These are phyloP conservation scores for Phyllotis vaccarum DNA, from an alignment of 2,797 vertebrate genomes.

Conservation along the genomic window DNA sequence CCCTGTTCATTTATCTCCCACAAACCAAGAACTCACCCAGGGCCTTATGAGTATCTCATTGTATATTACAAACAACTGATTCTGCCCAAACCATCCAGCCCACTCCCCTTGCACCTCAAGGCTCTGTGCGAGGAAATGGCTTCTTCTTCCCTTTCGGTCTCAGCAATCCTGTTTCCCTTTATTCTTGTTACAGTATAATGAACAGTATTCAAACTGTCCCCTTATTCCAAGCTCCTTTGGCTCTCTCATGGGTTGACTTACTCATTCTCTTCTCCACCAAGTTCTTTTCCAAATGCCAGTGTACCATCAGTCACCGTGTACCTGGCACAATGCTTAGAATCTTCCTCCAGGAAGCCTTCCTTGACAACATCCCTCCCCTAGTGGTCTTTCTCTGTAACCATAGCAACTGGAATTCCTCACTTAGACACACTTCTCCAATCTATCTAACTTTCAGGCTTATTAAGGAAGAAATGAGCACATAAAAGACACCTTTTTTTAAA, in stretches of 20 bases:
- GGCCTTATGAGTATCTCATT: background rate
- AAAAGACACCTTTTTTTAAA: background rate
- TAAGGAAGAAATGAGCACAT: background rate
- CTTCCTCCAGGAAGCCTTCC: conserved; percentile 6
- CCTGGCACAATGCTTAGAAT: background rate
- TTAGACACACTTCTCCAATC: background rate
- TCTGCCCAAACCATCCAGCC: background rate
- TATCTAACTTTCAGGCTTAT: background rate
- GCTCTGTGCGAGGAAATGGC: too few relatives aligned
- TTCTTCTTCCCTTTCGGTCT: background rate
- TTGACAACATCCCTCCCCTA: background rate
- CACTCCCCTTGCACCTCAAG: background rate
- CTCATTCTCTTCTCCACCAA: background rate
- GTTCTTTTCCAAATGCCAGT: background rate
- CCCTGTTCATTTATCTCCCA: background rate
- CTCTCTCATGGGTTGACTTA: background rate
- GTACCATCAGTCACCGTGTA: background rate
- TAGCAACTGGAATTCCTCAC: background rate
- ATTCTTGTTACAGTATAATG: background rate
- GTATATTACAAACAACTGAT: background rate
- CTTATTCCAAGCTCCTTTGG: background rate
- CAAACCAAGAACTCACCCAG: background rate
- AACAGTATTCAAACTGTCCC: too few relatives aligned
- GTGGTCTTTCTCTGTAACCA: background rate
- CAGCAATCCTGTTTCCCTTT: background rate